phyloP scores from a whole-genome alignment of 2,888 invertebrate species.

The Mayetiola destructor region DNA sequence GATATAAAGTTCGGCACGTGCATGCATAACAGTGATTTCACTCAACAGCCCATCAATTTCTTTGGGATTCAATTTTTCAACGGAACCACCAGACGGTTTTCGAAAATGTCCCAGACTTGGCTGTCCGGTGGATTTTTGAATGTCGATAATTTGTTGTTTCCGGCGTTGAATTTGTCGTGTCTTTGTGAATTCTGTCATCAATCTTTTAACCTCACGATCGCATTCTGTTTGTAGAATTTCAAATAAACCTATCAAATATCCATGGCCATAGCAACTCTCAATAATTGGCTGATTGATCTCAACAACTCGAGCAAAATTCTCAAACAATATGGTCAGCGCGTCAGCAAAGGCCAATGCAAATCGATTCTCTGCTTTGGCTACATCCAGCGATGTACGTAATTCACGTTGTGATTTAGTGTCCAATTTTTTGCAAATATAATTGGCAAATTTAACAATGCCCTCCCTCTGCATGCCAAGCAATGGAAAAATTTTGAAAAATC shows the following conservation, averaged over 20 bases:
- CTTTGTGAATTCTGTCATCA: slow-evolving; percentile 58
- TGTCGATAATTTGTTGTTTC: slow-evolving; percentile 46
- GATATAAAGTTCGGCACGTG: slow-evolving; percentile 79
- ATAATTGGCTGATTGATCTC: slow-evolving; percentile 81
- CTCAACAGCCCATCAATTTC: slow-evolving; percentile 75
- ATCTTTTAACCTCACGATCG: slow-evolving; percentile 45
- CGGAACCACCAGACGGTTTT: slow-evolving; percentile 29
- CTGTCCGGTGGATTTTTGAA: slow-evolving; percentile 32
- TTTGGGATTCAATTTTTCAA: slow-evolving; percentile 58
- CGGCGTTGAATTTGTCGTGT: slow-evolving; percentile 49
- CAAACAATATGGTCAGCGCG: slow-evolving; percentile 67
- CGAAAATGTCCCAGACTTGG: slow-evolving; percentile 28
- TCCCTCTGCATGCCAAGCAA: slow-evolving; percentile 80
- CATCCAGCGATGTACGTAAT: slow-evolving; percentile 49
- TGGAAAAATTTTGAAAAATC: slow-evolving; percentile 95
- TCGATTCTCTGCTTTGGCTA: slow-evolving; percentile 52
- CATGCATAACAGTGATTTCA: slow-evolving; percentile 84
- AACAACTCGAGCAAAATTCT: slow-evolving; percentile 67
- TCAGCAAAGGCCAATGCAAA: slow-evolving; percentile 70
- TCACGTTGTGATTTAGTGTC: slow-evolving; percentile 56
- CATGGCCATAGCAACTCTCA: slow-evolving; percentile 77
- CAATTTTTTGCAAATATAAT: slow-evolving; percentile 65
- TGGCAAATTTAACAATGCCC: slow-evolving; percentile 76
- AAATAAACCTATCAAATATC: slow-evolving; percentile 55
- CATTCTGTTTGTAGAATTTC: slow-evolving; percentile 63